phyloP scores from a whole-genome alignment of 2,888 invertebrate genomes.

The Calliphora vomitoria region DNA sequence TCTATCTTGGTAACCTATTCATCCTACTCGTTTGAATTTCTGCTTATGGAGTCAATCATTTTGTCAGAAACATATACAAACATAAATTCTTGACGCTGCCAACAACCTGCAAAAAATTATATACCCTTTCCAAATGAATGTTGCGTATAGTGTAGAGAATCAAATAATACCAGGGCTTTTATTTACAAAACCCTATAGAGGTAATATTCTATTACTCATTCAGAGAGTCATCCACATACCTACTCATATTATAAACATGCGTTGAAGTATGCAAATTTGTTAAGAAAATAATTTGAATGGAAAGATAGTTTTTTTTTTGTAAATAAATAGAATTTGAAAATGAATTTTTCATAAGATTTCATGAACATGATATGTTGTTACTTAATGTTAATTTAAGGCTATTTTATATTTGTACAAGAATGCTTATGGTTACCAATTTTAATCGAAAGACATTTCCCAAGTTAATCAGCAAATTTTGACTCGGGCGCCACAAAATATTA shows the following conservation, averaged over 20 bases:
- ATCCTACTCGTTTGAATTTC: constrained; percentile 41
- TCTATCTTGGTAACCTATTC: constrained; percentile 17
- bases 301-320: background rate
- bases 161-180: background rate
- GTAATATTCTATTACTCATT: constrained; percentile 27
- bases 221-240: background rate
- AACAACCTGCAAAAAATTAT: background rate
- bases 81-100: constrained; percentile 21
- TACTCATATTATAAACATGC: background rate
- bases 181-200: constrained; percentile 9
- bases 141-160: background rate
- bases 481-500: no score
- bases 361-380: background rate
- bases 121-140: background rate
- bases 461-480: no score
- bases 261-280: constrained; percentile 15
- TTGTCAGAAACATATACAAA: constrained; percentile 41
- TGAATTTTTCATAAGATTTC: background rate
- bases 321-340: background rate
- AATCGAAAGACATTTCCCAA: no score
- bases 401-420: no score
- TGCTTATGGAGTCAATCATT: constrained; percentile 51
- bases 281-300: background rate
- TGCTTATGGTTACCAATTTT: no score
- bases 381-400: background rate